Percentiles rank a stretch among this genome's conserved stretches.
phyloP scores from a whole-genome alignment of 1,140 invertebrate genomes.

The Andrena cerasifolii region DNA sequence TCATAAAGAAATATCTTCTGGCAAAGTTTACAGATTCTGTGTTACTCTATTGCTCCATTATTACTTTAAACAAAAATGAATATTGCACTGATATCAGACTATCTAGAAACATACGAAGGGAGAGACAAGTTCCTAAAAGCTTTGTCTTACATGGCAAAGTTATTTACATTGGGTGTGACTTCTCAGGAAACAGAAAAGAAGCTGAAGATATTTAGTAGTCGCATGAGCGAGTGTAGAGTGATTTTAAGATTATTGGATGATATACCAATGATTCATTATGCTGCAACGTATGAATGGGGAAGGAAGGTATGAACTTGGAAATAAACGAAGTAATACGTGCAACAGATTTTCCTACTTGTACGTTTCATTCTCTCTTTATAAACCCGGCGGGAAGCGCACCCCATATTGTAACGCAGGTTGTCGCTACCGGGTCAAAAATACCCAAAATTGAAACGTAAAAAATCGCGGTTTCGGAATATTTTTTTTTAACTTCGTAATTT shows the following conservation, averaged over 20 bases:
- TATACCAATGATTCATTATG: constrained; percentile 86
- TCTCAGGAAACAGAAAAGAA: constrained; percentile 83
- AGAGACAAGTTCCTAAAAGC: constrained; percentile 86
- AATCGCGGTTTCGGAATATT: too few species aligned
- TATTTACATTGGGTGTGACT: constrained; percentile 83
- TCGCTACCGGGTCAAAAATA: too few species aligned
- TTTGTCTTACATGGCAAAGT: constrained; percentile 86
- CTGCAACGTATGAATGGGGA: constrained; percentile 85
- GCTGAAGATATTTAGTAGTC: constrained; percentile 84
- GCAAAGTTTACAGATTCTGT: too few species aligned
- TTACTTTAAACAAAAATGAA: constrained; percentile 54
- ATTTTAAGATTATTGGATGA: constrained; percentile 90
- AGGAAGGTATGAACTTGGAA: constrained; percentile 80
- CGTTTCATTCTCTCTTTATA: not conserved
- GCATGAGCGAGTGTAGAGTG: constrained; percentile 86
- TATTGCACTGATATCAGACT: constrained; percentile 74
- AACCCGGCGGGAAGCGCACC: too few species aligned
- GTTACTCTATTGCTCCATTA: too few species aligned
- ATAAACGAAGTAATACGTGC: constrained; percentile 42
- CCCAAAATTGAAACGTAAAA: too few species aligned
- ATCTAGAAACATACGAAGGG: constrained; percentile 82
- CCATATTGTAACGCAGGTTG: too few species aligned
- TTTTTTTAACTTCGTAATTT: too few species aligned
- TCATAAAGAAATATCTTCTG: not conserved
- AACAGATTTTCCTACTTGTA: constrained; percentile 12